Base-by-base conservation (phyloP, 2,797 vertebrate species). In the Propithecus deckenii region DNA sequence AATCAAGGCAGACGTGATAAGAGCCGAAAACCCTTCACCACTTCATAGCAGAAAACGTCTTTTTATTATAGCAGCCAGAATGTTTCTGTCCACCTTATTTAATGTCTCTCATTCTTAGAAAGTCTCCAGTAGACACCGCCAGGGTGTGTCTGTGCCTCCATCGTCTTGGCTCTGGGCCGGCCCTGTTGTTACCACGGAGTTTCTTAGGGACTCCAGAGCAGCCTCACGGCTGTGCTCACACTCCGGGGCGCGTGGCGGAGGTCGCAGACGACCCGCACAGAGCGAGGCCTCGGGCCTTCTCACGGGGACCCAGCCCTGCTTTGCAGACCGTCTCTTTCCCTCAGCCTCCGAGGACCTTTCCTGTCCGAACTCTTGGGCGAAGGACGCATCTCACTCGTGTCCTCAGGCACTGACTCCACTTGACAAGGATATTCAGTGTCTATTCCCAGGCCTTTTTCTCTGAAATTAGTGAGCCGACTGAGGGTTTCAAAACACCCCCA, bases 401-500 rank as follows among this genome's bases (percentile, higher is more conserved):
- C 30, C 57, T n/a, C 28, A 0, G 91, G 41, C 0, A 32, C 83
- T 0, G 65, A 52, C 67, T 75, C 17, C 50, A 25, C 90, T 38
- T 46, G 46, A 48, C 43, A 10, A 48, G 23, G 28, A 14, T 5
- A 5, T 7, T 30, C 38, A 9, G 50, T 7, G 9, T 63, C 41
- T 46, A 55, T 13, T 69, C 50, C 30, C 6, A 18, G 41, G 79
- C 48, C 50, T 61, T 91, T 41, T 32, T 35, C 95, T 96, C 95
- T 97, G 95, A 95, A 94, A 89, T 48, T 0, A 85, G 78, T 23
- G 79, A 80, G 89, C 61, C 7, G 0, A 52, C 28, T 1, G 52
- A 96, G 30, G 92, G 55, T 67, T 94, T 95, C 96, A 91, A 96
- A 96, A 91, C 92, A 80, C 76, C 79, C 95, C 86, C 84, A 67